Evolutionary conservation across 1,140 invertebrate genomes (phyloP).

Genomic region (Drosophila mayri): DNA sequence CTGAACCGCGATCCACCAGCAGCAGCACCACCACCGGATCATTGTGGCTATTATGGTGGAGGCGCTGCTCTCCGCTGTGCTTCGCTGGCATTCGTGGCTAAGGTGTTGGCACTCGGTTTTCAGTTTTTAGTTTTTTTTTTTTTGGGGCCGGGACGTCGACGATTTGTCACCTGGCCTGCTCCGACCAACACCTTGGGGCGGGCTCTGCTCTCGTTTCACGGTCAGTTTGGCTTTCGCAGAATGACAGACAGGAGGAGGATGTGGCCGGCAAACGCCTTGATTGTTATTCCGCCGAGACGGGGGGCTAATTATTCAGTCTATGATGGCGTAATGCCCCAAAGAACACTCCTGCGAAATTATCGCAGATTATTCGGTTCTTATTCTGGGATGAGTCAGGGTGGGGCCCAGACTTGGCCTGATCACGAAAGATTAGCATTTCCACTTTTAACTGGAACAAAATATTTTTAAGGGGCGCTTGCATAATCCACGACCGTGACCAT

Average conservation of each 20-base stretch:
- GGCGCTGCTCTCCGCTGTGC: constrained; percentile 23
- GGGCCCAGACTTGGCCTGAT: constrained; percentile 18
- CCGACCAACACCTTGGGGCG: constrained; percentile 68
- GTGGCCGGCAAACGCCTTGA: constrained; percentile 35
- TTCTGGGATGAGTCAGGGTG: constrained; percentile 42
- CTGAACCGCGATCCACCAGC: constrained; percentile 50
- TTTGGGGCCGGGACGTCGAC: constrained; percentile 44
- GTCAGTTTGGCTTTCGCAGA: constrained; percentile 78
- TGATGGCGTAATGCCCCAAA: constrained; percentile 61
- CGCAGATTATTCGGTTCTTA: constrained; percentile 32
- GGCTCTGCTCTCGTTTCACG: constrained; percentile 68
- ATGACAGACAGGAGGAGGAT: constrained; percentile 61
- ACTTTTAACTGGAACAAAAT: constrained; percentile 51
- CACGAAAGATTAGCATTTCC: constrained; percentile 51
- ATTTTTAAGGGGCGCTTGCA: constrained; percentile 49
- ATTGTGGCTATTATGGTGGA: constrained; percentile 40
- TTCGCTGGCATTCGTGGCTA: constrained; percentile 48
- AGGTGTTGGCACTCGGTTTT: constrained; percentile 58
- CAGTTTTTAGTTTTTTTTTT: constrained; percentile 16
- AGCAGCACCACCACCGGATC: constrained; percentile 39
- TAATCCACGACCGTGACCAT: constrained; percentile 73
- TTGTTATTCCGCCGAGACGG: constrained; percentile 49
- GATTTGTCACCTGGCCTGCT: constrained; percentile 79
- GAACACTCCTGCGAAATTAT: constrained; percentile 65
- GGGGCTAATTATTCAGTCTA: constrained; percentile 60